Base-by-base conservation (phyloP, 2,797 vertebrate species). In the Gymnopithys bicolor region DNA sequence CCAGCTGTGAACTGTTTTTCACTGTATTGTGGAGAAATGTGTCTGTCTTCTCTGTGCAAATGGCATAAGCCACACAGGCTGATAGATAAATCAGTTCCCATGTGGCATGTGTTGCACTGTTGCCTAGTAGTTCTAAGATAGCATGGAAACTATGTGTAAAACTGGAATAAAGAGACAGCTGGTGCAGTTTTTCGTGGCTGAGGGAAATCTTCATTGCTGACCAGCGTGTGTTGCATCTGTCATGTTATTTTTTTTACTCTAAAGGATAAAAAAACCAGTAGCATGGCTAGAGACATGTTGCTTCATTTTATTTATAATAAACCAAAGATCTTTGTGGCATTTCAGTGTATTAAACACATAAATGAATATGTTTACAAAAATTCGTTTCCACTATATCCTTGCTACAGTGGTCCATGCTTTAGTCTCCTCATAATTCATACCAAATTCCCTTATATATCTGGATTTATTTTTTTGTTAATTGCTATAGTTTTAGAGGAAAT, bases 141-240 rank as follows among this genome's bases (percentile, higher is more conserved):
- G 35, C 23, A 7, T 32, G 37, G 55, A 84, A 59, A 48, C 67
- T 69, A 25, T 0, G 0, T 67, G 63, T 66, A 82, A 88, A 95
- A 91, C 19, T 67, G 55, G 51, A 89, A 60, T 73, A 59, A 33
- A 69, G 70, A 74, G 85, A 86, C 74, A 95, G 80, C 77, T 92
- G 84, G 56, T 90, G 63, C 41, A 76, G 32, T 52, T 95, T 89
- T 78, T 69, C 21, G 10, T 43, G 67, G 53, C 69, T 94, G 79
- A 86, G 49, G 66, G 48, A 88, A 94, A 83, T 84, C 81, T 74
- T 84, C 28, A 9, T 89, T 91, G 62, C 84, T 91, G 48, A 91
- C 66, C 77, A 83, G 58, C 7, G 19, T 58, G 30, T 52, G 41
- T 46, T 73, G 23, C 73, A 75, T 84, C 83, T 93, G 76, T 94